phyloP scores from a whole-genome alignment of 2,888 invertebrate genomes.

The Octonoba sinensis region DNA sequence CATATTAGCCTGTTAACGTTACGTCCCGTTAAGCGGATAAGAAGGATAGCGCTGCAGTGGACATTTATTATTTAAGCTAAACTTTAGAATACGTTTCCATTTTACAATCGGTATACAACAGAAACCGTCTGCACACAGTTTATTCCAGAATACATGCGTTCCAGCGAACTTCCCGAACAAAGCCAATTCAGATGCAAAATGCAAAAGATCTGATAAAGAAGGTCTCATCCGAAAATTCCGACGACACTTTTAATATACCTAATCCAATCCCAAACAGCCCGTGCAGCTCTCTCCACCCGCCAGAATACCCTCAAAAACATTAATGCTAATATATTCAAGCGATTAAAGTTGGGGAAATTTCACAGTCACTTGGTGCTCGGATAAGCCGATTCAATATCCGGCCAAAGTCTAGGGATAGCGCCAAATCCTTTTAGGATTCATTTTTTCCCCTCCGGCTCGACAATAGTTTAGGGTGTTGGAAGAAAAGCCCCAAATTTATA shows the following conservation, averaged over 20 bases:
- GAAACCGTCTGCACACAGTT: too few relatives aligned
- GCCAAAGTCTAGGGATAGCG: neutral
- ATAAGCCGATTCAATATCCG: neutral
- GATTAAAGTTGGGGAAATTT: constrained; percentile 44
- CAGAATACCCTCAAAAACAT: constrained; percentile 22
- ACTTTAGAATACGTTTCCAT: too few relatives aligned
- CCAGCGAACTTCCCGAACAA: too few relatives aligned
- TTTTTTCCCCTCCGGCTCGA: constrained; percentile 4
- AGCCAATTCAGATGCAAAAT: too few relatives aligned
- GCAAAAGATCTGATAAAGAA: too few relatives aligned
- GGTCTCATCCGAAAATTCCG: neutral
- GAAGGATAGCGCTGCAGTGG: too few relatives aligned
- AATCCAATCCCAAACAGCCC: neutral
- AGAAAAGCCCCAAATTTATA: neutral
- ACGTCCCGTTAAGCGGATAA: too few relatives aligned
- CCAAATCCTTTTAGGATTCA: constrained; percentile 12
- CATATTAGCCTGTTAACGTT: too few relatives aligned
- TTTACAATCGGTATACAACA: too few relatives aligned
- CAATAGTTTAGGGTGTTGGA: neutral
- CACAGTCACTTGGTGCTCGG: constrained; percentile 32
- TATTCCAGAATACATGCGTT: too few relatives aligned
- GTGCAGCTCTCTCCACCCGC: neutral
- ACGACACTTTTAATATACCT: neutral
- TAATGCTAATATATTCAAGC: constrained; percentile 51
- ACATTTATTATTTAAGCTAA: too few relatives aligned